phyloP scores from a whole-genome alignment of 2,797 vertebrate species.

The Etheostoma perlongum region DNA sequence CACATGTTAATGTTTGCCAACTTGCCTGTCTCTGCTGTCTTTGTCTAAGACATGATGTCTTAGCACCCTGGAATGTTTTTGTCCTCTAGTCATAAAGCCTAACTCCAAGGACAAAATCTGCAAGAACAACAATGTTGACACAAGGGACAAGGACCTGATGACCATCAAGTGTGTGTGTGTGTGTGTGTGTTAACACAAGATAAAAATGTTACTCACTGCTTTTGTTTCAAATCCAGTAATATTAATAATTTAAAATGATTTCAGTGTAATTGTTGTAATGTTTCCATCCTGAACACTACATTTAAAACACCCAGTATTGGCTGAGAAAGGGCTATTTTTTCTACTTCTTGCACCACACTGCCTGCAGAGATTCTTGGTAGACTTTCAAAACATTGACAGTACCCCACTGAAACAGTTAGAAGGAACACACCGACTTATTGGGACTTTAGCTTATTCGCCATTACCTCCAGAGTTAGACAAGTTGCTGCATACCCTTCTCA shows the following conservation, averaged over 20 bases:
- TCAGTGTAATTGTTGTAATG: background rate
- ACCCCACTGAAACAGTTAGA: background rate
- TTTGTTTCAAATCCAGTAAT: background rate
- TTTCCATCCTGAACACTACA: background rate
- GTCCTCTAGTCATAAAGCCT: slow-evolving; percentile 88
- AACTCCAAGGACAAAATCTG: slow-evolving; percentile 89
- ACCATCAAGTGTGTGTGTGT: slow-evolving; percentile 87
- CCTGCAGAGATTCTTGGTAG: background rate
- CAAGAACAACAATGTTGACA: slow-evolving; percentile 84
- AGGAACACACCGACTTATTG: too few relatives aligned
- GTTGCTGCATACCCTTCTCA: too few relatives aligned
- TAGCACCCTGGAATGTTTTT: slow-evolving; percentile 89
- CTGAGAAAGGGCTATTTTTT: background rate
- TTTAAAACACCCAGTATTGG: background rate
- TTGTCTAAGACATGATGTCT: slow-evolving; percentile 86
- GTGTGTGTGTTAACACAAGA: background rate
- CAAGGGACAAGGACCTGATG: slow-evolving; percentile 85
- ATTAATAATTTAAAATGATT: background rate
- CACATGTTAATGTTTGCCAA: slow-evolving; percentile 42
- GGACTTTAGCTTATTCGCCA: too few relatives aligned
- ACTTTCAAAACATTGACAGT: background rate
- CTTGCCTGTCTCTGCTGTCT: slow-evolving; percentile 38
- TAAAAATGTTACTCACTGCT: background rate
- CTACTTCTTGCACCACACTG: background rate
- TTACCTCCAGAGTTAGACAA: too few relatives aligned